Evolutionary conservation across 2,888 invertebrate genomes (phyloP), one percentile per base, ranked within the genome.

Genomic region (Acheta domesticus): DNA sequence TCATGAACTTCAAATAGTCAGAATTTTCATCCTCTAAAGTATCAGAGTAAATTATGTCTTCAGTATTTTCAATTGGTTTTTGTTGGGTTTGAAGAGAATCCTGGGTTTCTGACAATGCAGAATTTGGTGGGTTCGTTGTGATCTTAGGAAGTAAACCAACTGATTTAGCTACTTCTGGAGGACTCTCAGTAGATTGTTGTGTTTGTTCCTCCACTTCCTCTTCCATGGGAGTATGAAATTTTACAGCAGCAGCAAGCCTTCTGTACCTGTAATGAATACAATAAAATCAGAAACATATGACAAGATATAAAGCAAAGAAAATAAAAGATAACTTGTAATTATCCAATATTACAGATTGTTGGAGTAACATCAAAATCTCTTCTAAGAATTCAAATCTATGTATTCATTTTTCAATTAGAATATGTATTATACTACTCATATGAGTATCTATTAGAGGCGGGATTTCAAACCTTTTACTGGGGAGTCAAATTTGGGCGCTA

Each of bases 1-100:
- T 62, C 81, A 81, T 81, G 78, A 79, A 79, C 36, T 75, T 78
- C 78, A 81, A 75, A 76, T 81, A 81, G 12, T 79, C 79, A 50
- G 50, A 76, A 48, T 79, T 74, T 16, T 74, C 79, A 48, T 74
- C 19, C 21, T 79, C 76, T 11, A 48, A 78, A 62, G 14, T 62
- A 12, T 62, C 16, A n/a, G 62, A n/a, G 8, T 62, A 62, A 62
- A 62, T 62, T 14, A 12, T 62, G n/a, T 62, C 62, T 62, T 62
- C 62, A 14, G 62, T 14, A 62, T 14, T 14, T n/a, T 62, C 62
- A 62, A n/a, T 14, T 19, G 16, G 14, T n/a, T 62, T 62, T 62
- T 14, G n/a, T n/a, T 62, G 49, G 12, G 20, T 48, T 16, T 49
- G 77, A 2, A 20, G 11, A 14, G 48, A 21, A 49, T 48, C 48